Evolutionary conservation across 1,140 invertebrate species (phyloP).

Genomic region (Atta cephalotes): DNA sequence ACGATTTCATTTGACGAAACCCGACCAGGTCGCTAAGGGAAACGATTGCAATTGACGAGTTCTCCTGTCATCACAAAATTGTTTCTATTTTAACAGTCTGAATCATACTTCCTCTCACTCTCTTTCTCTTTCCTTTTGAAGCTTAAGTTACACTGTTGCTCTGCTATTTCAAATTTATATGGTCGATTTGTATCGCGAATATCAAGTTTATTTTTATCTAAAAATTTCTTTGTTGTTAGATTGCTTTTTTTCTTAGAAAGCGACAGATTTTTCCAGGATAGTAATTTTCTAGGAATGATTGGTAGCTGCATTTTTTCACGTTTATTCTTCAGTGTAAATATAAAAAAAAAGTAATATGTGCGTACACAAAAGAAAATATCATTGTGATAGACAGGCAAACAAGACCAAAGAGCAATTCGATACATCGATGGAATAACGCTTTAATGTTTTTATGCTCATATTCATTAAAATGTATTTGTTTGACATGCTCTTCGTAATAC

Average conservation of each 20-base stretch:
- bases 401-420: slow-evolving; percentile 2
- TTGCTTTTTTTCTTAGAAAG: neutral
- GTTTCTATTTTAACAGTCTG: slow-evolving; percentile 37
- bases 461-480: slow-evolving; percentile 19
- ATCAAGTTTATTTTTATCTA: neutral
- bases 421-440: neutral
- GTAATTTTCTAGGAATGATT: neutral
- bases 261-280: neutral
- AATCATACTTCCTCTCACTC: slow-evolving; percentile 24
- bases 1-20: slow-evolving; percentile 67
- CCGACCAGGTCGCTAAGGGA: slow-evolving; percentile 44
- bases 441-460: neutral
- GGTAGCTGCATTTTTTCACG: neutral
- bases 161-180: neutral
- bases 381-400: neutral
- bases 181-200: slow-evolving; percentile 9
- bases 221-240: neutral
- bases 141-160: neutral
- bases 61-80: slow-evolving; percentile 14
- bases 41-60: slow-evolving; percentile 50
- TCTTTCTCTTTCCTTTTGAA: too few relatives aligned
- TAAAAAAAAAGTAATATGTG: neutral
- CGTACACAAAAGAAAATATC: neutral
- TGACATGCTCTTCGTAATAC: neutral
- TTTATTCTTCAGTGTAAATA: neutral